Percentiles rank a stretch among this genome's conserved stretches.
These are phyloP conservation scores for Aphidius colemani DNA, from an alignment of 2,888 invertebrate species.

Conservation along the genomic window DNA sequence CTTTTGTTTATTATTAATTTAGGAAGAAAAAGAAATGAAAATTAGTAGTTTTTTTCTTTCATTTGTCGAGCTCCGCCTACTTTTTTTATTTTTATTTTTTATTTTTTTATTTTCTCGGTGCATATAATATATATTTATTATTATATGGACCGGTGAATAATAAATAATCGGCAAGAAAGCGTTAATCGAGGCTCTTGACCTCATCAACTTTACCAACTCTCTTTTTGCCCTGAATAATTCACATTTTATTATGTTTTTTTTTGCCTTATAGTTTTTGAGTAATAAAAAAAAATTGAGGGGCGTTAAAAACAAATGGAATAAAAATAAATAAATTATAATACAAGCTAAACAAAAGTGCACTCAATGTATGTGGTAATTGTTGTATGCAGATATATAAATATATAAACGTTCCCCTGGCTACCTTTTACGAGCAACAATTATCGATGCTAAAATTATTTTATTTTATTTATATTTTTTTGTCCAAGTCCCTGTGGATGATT, in stretches of 20 bases:
- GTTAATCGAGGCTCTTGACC: slow-evolving; percentile 29
- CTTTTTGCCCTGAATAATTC: neutral
- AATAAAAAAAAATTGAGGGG: neutral
- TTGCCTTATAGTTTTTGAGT: neutral
- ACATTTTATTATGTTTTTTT: too few relatives aligned
- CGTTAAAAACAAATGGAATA: neutral
- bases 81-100: slow-evolving; percentile 30
- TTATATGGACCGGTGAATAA: slow-evolving; percentile 40
- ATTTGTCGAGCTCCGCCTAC: slow-evolving; percentile 32
- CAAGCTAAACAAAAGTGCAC: slow-evolving; percentile 1
- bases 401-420: slow-evolving; percentile 9
- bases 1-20: slow-evolving; percentile 34
- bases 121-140: slow-evolving; percentile 17
- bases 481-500: slow-evolving; percentile 5
- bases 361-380: neutral
- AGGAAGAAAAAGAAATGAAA: neutral
- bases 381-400: neutral
- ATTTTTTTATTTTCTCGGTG: slow-evolving; percentile 1
- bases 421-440: slow-evolving; percentile 56
- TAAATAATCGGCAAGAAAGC: slow-evolving; percentile 34
- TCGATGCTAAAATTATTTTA: slow-evolving; percentile 46
- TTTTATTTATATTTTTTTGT: slow-evolving; percentile 13
- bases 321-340: too few relatives aligned
- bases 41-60: too few relatives aligned
- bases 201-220: slow-evolving; percentile 4